Base-by-base conservation (phyloP, 2,113 vertebrate species). In the Heterochromis multidens region DNA sequence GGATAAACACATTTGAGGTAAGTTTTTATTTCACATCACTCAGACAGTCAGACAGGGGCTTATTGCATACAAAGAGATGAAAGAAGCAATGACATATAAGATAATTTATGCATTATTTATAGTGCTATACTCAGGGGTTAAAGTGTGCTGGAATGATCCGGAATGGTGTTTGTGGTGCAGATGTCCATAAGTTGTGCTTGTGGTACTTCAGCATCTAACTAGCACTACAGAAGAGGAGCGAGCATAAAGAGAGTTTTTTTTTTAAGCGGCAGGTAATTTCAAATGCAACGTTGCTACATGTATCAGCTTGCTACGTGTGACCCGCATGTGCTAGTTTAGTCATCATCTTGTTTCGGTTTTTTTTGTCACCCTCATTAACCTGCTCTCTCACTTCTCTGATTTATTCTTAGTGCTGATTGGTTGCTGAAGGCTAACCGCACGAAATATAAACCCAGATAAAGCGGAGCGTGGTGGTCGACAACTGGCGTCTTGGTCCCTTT, bases 271-370 rank as follows among this genome's bases (percentile, higher is more conserved):
- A 23, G 33, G 12, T 65, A 23, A 65, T 14, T 65, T 65, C 6
- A 65, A 65, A 40, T 65, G 21, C 62, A 40, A 65, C 0, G 2
- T 33, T 65, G 37, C n/a, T 21, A n/a, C n/a, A n/a, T n/a, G n/a
- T n/a, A 65, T 43, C 13, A 43, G 40, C 40, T 43, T 43, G 11
- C 13, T 12, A 43, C 62, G 40, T 5, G 6, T 65, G 14, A 23
- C 21, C 62, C 23, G 33, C 37, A 33, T 6, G 33, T 65, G 33
- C 23, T 65, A 12, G 37, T 65, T 63, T 33, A 65, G 4, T 23
- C 62, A 65, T 40, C 33, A 21, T 40, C 33, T 65, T 65, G 35
- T 23, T 33, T 3, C 2, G 35, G 0, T 0, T 0, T 0, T 19
- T 21, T 63, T 37, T 65, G 33, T 65, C 33, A 65, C 62, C 2